These are phyloP conservation scores for Ceratitis capitata DNA, from an alignment of 1,140 invertebrate species.

Conservation along the genomic window DNA sequence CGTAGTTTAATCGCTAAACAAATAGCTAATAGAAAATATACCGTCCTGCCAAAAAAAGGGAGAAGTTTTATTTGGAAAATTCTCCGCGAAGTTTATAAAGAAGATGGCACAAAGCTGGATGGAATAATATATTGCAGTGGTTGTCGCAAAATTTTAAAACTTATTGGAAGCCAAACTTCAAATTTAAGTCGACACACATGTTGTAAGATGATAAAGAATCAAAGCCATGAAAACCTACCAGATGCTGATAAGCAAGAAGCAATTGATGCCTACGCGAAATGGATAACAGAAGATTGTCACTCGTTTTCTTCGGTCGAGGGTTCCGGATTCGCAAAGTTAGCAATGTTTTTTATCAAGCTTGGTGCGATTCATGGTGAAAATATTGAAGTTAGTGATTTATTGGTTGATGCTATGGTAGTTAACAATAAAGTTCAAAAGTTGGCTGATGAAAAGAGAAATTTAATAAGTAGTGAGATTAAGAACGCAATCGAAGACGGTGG, in stretches of 20 bases:
- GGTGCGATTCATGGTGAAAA: neutral
- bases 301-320: neutral
- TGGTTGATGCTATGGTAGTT: too few species aligned
- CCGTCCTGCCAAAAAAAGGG: too few species aligned
- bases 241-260: neutral
- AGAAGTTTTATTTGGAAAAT: too few species aligned
- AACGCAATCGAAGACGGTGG: neutral
- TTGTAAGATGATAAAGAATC: neutral
- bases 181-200: conserved; percentile 24
- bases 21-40: too few species aligned
- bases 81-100: too few species aligned
- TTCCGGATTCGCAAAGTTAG: neutral
- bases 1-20: too few species aligned
- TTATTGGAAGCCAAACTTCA: neutral
- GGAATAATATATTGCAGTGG: too few species aligned
- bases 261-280: neutral
- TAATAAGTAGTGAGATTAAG: neutral
- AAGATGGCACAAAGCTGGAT: too few species aligned
- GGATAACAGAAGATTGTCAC: neutral
- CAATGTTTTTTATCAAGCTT: neutral
- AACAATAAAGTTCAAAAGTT: too few species aligned
- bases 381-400: too few species aligned
- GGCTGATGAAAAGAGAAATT: neutral
- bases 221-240: neutral
- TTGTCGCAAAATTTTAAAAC: neutral